A percentile compares a stretch with the other conserved stretches of the same genome.
Evolutionary conservation across 1,140 invertebrate genomes (phyloP).

Genomic region (Alviniconcha marisindica): DNA sequence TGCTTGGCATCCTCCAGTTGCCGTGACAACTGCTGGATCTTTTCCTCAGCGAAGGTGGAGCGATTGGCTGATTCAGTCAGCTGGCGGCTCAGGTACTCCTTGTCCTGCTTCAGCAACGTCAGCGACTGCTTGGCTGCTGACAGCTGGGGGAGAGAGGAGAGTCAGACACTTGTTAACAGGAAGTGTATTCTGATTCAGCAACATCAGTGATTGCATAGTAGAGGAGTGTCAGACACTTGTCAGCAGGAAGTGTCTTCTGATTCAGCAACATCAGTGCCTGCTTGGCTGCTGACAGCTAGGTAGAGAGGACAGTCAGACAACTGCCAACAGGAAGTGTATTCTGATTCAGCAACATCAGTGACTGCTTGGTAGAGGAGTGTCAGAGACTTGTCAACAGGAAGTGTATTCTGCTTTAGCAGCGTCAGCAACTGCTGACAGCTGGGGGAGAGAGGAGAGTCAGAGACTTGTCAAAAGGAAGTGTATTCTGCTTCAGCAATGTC

Average conservation of each 20-base stretch:
- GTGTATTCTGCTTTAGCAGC: conserved; percentile 75
- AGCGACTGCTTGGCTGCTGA: conserved; percentile 70
- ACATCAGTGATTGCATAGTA: too few relatives aligned
- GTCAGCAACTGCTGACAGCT: too few relatives aligned
- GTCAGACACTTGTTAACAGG: background rate
- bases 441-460: background rate
- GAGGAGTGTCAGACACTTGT: too few relatives aligned
- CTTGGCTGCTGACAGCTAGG: conserved; percentile 61
- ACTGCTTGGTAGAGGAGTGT: too few relatives aligned
- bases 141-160: conserved; percentile 44
- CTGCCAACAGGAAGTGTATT: background rate
- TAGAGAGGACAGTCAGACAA: background rate
- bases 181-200: too few relatives aligned
- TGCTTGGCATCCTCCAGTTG: conserved; percentile 73
- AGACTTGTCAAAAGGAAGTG: background rate
- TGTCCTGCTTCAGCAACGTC: conserved; percentile 74
- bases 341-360: too few relatives aligned
- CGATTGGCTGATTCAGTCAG: conserved; percentile 68
- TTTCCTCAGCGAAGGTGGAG: conserved; percentile 69
- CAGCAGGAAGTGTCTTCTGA: too few relatives aligned
- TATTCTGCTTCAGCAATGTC: too few relatives aligned
- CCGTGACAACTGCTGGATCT: conserved; percentile 61
- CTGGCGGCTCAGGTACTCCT: conserved; percentile 75
- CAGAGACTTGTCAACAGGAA: too few relatives aligned
- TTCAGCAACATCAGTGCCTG: conserved; percentile 72